Evolutionary conservation across 2,888 invertebrate genomes (phyloP).

Genomic region (Agriopis aurantiaria): DNA sequence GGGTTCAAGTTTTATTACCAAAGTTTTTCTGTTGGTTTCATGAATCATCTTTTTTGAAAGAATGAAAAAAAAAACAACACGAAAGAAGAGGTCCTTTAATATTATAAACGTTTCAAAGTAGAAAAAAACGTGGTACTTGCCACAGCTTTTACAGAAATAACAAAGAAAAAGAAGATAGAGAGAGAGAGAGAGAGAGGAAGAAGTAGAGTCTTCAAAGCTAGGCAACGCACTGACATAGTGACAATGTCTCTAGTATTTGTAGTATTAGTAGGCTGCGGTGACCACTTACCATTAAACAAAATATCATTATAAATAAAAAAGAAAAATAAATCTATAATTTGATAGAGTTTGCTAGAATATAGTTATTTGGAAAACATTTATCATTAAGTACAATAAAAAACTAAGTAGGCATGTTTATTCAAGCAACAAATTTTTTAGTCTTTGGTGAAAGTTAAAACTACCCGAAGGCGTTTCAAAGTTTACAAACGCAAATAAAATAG

Average conservation of each 20-base stretch:
- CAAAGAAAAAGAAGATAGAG: too few species aligned
- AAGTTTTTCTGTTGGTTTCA: not conserved
- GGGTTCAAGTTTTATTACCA: not conserved
- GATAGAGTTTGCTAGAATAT: not conserved
- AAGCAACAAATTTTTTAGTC: not conserved
- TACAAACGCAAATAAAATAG: constrained; percentile 24
- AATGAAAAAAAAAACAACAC: not conserved
- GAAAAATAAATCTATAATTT: not conserved
- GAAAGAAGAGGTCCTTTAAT: too few species aligned
- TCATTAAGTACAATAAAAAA: not conserved
- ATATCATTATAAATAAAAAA: too few species aligned
- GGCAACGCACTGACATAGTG: too few species aligned
- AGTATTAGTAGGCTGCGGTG: too few species aligned
- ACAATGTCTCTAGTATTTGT: too few species aligned
- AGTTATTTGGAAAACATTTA: not conserved
- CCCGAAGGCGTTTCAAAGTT: constrained; percentile 12
- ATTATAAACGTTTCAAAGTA: too few species aligned
- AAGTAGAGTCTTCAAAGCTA: too few species aligned
- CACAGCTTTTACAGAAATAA: too few species aligned
- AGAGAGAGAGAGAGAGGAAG: too few species aligned
- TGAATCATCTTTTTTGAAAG: not conserved
- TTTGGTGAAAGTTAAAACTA: constrained; percentile 7
- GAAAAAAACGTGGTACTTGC: too few species aligned
- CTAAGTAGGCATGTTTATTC: constrained; percentile 8
- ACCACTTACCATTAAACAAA: too few species aligned